Conservation (phyloP, 2,113 vertebrate species). For the Puntigrus tetrazona region DNA sequence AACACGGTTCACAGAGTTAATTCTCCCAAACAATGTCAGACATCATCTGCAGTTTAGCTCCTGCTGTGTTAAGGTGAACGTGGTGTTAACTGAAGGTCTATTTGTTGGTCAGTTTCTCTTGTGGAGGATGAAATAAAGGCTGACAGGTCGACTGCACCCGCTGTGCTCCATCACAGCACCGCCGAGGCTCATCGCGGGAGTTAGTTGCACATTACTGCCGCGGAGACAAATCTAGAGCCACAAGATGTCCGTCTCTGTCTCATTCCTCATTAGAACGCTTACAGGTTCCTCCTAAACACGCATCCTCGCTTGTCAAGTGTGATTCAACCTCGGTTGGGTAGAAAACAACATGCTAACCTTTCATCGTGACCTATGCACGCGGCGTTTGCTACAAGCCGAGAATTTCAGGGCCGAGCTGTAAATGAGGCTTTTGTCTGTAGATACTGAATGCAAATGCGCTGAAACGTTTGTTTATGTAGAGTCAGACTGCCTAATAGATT, state of each 20-base stretch:
- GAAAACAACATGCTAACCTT: constrained; percentile 43
- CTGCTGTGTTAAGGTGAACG: not conserved
- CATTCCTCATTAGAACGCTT: constrained; percentile 44
- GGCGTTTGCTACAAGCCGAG: not conserved
- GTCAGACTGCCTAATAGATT: not conserved
- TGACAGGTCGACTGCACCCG: constrained; percentile 38
- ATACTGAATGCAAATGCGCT: not conserved
- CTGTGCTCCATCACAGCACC: constrained; percentile 17
- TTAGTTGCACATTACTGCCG: constrained; percentile 37
- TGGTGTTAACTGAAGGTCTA: constrained; percentile 39
- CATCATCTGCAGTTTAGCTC: not conserved
- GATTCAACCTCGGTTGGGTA: not conserved
- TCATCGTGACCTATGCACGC: not conserved
- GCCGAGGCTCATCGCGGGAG: constrained; percentile 31
- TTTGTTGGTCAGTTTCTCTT: constrained; percentile 38
- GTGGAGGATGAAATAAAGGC: constrained; percentile 48
- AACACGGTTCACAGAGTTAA: not conserved
- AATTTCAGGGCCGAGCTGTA: not conserved
- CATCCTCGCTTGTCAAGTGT: not conserved
- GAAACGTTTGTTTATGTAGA: not conserved
- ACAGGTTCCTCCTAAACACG: constrained; percentile 6
- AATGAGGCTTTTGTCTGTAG: not conserved
- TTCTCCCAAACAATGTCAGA: not conserved
- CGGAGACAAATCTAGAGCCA: constrained; percentile 38
- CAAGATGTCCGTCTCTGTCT: constrained; percentile 44